These are phyloP conservation scores for Eumerus sabulonum DNA, from an alignment of 2,888 invertebrate genomes.

Conservation along the genomic window DNA sequence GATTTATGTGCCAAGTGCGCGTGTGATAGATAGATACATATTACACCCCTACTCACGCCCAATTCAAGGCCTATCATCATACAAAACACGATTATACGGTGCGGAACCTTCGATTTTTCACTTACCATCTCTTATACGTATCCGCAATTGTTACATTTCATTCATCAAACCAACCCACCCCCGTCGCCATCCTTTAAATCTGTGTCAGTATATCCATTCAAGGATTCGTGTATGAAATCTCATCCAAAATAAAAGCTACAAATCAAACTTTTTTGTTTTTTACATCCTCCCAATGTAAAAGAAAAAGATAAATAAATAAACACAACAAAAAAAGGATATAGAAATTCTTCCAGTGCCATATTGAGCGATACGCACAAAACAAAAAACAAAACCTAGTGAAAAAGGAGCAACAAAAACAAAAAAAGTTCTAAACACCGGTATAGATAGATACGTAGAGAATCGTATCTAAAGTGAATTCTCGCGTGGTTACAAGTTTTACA, in stretches of 20 bases:
- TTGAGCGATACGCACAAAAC: constrained; percentile 28
- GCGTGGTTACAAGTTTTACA: constrained; percentile 10
- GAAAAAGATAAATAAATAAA: no score
- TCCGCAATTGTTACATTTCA: no score
- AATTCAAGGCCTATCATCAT: constrained; percentile 1
- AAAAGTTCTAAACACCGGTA: not conserved
- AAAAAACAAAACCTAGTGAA: constrained; percentile 14
- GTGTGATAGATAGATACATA: constrained; percentile 36
- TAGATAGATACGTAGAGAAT: not conserved
- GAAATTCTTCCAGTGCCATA: constrained; percentile 61
- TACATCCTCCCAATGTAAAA: constrained; percentile 35
- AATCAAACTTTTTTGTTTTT: no score
- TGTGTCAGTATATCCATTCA: constrained; percentile 47
- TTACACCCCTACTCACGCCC: constrained; percentile 34
- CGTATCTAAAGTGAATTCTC: constrained; percentile 33
- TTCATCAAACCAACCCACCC: constrained; percentile 50
- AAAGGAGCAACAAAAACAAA: not conserved
- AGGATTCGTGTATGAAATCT: constrained; percentile 50
- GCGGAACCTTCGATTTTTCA: no score
- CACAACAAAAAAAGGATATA: constrained; percentile 32
- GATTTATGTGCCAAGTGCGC: constrained; percentile 29
- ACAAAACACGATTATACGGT: constrained; percentile 5
- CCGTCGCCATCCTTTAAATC: constrained; percentile 3
- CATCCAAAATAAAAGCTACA: constrained; percentile 17
- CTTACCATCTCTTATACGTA: constrained; percentile 22